Conservation (phyloP, 2,888 invertebrate genomes). For the Serrognathus titanus region DNA sequence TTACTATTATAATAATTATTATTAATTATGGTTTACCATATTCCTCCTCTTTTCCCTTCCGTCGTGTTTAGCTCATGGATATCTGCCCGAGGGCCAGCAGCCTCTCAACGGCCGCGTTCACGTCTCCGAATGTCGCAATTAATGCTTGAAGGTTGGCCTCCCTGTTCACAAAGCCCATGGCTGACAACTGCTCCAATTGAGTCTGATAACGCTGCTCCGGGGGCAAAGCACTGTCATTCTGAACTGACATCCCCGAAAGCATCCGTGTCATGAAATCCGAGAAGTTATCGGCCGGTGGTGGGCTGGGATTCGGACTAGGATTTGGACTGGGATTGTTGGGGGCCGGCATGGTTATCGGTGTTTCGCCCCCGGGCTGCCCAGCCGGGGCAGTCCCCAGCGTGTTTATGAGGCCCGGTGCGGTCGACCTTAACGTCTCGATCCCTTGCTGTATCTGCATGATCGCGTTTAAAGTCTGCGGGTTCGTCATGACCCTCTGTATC, state of each 20-base stretch:
- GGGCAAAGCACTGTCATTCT: slow-evolving; percentile 61
- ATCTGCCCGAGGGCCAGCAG: slow-evolving; percentile 78
- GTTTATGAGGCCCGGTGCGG: slow-evolving; percentile 77
- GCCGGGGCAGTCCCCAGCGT: slow-evolving; percentile 53
- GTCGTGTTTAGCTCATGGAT: slow-evolving; percentile 70
- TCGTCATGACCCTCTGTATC: slow-evolving; percentile 79
- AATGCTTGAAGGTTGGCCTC: slow-evolving; percentile 97
- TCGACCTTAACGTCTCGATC: slow-evolving; percentile 79
- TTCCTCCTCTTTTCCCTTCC: too few species aligned
- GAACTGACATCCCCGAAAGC: slow-evolving; percentile 63
- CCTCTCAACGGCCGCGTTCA: slow-evolving; percentile 96
- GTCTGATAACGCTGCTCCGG: slow-evolving; percentile 93
- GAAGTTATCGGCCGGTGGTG: slow-evolving; percentile 32
- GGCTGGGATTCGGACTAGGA: slow-evolving; percentile 16
- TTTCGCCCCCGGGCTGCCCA: slow-evolving; percentile 25
- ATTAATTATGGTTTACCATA: too few species aligned
- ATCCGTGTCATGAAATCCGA: slow-evolving; percentile 75
- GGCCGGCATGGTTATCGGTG: slow-evolving; percentile 27
- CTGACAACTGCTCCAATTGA: slow-evolving; percentile 88
- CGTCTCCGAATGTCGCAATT: slow-evolving; percentile 93
- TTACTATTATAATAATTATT: too few species aligned
- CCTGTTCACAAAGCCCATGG: slow-evolving; percentile 96
- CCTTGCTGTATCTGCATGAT: slow-evolving; percentile 94
- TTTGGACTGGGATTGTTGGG: slow-evolving; percentile 33
- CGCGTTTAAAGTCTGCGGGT: slow-evolving; percentile 93